phyloP scores from a whole-genome alignment of 2,797 vertebrate species.

The Eulemur mongoz region DNA sequence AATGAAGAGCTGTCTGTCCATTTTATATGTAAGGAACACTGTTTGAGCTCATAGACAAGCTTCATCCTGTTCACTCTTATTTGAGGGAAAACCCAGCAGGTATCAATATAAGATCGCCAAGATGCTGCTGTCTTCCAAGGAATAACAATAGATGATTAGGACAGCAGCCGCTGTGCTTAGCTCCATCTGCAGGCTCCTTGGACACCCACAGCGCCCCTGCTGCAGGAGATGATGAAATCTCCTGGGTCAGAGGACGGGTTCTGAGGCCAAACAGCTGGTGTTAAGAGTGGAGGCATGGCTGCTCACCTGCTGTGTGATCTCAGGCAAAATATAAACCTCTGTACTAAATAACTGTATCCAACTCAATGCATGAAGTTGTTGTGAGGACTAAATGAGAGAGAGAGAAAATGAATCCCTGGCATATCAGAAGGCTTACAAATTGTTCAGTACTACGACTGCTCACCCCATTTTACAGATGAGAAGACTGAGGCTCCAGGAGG shows the following conservation, averaged over 20 bases:
- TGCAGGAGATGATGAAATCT: background rate
- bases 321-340: background rate
- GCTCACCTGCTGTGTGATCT: background rate
- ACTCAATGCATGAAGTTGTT: background rate
- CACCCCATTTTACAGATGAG: background rate
- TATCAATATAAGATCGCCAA: background rate
- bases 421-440: background rate
- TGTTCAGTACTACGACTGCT: background rate
- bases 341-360: background rate
- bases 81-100: background rate
- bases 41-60: background rate
- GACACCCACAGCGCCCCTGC: rapidly evolving
- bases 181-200: too few species aligned
- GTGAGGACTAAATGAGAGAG: background rate
- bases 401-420: background rate
- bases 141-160: background rate
- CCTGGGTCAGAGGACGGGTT: background rate
- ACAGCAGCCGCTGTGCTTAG: rapidly evolving
- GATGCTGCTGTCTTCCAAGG: background rate
- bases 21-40: background rate
- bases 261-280: background rate
- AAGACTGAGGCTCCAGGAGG: background rate
- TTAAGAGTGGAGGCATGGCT: background rate
- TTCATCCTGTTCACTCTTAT: background rate
- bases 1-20: background rate